These are phyloP conservation scores for Oophaga pumilio DNA, from an alignment of 2,113 vertebrate species.

Conservation along the genomic window DNA sequence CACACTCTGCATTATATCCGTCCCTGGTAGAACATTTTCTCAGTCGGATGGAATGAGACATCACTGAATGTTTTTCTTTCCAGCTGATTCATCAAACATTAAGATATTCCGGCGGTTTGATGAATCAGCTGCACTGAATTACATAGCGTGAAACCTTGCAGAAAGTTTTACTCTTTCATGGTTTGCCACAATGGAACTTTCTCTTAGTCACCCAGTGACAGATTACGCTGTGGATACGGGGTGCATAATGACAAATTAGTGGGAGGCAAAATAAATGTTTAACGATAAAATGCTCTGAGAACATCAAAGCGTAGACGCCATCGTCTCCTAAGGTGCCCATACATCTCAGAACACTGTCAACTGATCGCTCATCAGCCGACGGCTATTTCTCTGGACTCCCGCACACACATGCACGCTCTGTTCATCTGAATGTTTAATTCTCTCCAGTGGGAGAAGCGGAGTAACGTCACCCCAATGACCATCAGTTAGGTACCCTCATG, in stretches of 20 bases:
- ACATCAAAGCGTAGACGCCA: neutral
- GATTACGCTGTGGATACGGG: neutral
- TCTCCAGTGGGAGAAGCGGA: too few species aligned
- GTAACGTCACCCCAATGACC: too few species aligned
- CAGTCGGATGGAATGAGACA: neutral
- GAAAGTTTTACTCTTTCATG: slow-evolving; percentile 27
- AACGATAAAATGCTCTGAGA: neutral
- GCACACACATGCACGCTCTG: too few species aligned
- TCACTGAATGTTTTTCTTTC: slow-evolving; percentile 12
- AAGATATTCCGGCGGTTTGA: slow-evolving; percentile 25
- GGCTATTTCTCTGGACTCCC: too few species aligned
- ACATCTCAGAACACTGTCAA: too few species aligned
- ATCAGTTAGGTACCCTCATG: too few species aligned
- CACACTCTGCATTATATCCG: neutral
- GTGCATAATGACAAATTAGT: neutral
- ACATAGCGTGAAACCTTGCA: neutral
- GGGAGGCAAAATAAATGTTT: slow-evolving; percentile 10
- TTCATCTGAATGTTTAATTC: too few species aligned
- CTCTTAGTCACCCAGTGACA: neutral
- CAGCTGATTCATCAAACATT: slow-evolving; percentile 17
- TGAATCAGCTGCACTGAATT: slow-evolving; percentile 43
- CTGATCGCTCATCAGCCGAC: too few species aligned
- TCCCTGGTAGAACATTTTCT: neutral
- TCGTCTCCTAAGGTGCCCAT: too few species aligned
- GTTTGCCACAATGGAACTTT: neutral